Conservation (phyloP, 2,797 vertebrate genomes). For the Sebastes glaucus region DNA sequence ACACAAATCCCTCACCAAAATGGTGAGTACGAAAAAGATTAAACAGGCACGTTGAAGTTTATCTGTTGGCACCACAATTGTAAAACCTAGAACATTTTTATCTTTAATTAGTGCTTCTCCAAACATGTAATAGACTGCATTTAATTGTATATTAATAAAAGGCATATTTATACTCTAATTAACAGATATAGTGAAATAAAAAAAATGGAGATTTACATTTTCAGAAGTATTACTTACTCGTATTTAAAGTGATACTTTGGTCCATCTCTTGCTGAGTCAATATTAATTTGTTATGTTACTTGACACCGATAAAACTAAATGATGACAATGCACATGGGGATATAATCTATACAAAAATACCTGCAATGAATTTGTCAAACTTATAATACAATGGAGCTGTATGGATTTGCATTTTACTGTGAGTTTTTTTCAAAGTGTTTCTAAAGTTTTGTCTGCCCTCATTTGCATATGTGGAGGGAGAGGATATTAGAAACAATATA, state of each 20-base stretch:
- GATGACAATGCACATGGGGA: not conserved
- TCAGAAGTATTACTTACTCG: not conserved
- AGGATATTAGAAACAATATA: not conserved
- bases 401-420: not conserved
- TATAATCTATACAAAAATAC: not conserved
- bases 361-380: not conserved
- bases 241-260: not conserved
- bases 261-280: not conserved
- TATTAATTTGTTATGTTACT: not conserved
- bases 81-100: not conserved
- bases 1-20: slow-evolving; percentile 12
- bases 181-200: not conserved
- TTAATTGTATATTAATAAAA: not conserved
- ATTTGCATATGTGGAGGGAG: not conserved
- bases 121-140: not conserved
- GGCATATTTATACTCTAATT: not conserved
- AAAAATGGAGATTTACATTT: not conserved
- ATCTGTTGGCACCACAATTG: not conserved
- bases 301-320: not conserved
- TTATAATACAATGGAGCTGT: not conserved
- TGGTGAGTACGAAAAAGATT: not conserved
- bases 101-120: not conserved
- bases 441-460: not conserved
- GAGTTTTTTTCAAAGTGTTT: not conserved
- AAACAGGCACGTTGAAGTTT: not conserved